phyloP scores from a whole-genome alignment of 2,888 invertebrate species.

The Agrotis puta region DNA sequence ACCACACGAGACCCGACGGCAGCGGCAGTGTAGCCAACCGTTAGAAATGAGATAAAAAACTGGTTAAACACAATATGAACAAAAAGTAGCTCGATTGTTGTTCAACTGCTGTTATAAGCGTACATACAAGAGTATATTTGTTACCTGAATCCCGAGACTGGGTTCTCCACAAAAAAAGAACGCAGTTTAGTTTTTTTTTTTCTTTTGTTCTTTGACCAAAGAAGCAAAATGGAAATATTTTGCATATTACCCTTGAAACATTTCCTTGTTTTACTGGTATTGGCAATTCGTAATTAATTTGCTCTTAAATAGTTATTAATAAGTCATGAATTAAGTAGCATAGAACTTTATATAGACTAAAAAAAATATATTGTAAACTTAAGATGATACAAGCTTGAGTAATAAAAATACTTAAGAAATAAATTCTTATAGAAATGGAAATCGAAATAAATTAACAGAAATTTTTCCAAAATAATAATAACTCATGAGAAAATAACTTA shows the following conservation, averaged over 20 bases:
- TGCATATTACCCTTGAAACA: slow-evolving; percentile 31
- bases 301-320: neutral
- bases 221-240: slow-evolving; percentile 22
- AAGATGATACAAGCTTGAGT: too few species aligned
- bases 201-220: slow-evolving; percentile 4
- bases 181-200: neutral
- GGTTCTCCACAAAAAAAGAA: slow-evolving; percentile 16
- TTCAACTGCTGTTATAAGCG: slow-evolving; percentile 17
- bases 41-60: slow-evolving; percentile 77
- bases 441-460: neutral
- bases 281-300: slow-evolving; percentile 12
- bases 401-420: too few species aligned
- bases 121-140: slow-evolving; percentile 17
- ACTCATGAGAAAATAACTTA: neutral
- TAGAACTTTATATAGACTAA: neutral
- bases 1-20: slow-evolving; percentile 73
- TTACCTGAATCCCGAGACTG: slow-evolving; percentile 42
- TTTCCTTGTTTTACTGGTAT: slow-evolving; percentile 21
- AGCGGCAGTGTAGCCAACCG: slow-evolving; percentile 74
- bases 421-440: neutral
- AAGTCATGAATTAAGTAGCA: neutral
- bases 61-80: slow-evolving; percentile 58
- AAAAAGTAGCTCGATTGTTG: slow-evolving; percentile 68
- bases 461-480: slow-evolving; percentile 1
- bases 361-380: too few species aligned